Percentiles rank a stretch among this genome's conserved stretches.
phyloP scores from a whole-genome alignment of 2,888 invertebrate species.

The Malthinus flaveolus region DNA sequence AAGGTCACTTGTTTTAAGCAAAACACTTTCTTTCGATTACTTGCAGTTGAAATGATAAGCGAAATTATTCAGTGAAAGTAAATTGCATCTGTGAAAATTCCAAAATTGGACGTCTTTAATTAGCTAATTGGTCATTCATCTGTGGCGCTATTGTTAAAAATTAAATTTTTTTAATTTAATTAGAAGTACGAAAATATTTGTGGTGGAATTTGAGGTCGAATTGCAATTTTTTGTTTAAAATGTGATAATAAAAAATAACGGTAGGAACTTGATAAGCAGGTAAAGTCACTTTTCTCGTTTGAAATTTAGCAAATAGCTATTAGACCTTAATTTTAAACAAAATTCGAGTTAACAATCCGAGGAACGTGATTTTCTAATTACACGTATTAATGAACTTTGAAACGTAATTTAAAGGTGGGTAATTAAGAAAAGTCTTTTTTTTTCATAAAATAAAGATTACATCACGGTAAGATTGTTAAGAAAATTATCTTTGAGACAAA shows the following conservation, averaged over 20 bases:
- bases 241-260: no score
- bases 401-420: conserved; percentile 1
- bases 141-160: no score
- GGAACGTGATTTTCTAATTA: no score
- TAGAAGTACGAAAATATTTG: no score
- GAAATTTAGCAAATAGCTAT: background rate
- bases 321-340: background rate
- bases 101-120: no score
- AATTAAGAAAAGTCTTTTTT: background rate
- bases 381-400: background rate
- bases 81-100: background rate
- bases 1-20: background rate
- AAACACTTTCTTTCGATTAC: conserved; percentile 1
- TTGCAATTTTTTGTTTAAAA: no score
- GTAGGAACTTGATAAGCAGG: background rate
- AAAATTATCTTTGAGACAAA: conserved; percentile 8
- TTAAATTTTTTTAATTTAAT: no score
- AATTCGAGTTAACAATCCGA: background rate
- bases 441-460: conserved; percentile 1
- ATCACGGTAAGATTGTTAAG: conserved; percentile 14
- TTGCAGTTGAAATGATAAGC: background rate
- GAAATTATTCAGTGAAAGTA: background rate
- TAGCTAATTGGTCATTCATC: no score
- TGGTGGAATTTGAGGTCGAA: no score
- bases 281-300: background rate